phyloP scores from a whole-genome alignment of 2,888 invertebrate genomes.

The Acanthopleura granulata region DNA sequence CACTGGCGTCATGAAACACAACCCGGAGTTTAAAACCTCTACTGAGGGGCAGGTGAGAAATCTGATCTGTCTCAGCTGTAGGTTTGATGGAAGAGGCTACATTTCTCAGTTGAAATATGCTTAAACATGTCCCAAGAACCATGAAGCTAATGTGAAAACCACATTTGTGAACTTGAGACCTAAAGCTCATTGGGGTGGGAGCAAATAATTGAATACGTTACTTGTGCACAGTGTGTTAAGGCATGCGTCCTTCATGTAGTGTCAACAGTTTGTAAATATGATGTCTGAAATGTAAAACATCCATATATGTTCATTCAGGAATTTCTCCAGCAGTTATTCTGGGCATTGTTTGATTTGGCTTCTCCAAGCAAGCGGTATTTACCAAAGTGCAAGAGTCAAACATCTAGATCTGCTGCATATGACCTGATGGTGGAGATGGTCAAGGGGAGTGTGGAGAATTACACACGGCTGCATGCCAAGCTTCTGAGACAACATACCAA shows the following conservation, averaged over 20 bases:
- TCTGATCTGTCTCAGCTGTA: too few relatives aligned
- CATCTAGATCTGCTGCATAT: constrained; percentile 90
- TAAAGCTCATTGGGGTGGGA: too few relatives aligned
- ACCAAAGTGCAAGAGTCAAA: constrained; percentile 92
- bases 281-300: too few relatives aligned
- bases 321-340: constrained; percentile 78
- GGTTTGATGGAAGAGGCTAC: neutral
- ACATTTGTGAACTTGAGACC: too few relatives aligned
- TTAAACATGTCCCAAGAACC: too few relatives aligned
- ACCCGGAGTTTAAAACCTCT: constrained; percentile 86
- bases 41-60: constrained; percentile 77
- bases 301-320: constrained; percentile 39
- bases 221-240: too few relatives aligned
- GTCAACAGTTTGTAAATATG: too few relatives aligned
- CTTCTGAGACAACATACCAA: constrained; percentile 83
- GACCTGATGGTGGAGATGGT: constrained; percentile 91
- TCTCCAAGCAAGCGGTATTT: constrained; percentile 84
- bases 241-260: too few relatives aligned
- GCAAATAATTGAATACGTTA: too few relatives aligned
- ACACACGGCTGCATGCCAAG: constrained; percentile 84
- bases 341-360: constrained; percentile 90
- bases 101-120: too few relatives aligned
- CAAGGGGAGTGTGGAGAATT: constrained; percentile 87
- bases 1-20: constrained; percentile 90
- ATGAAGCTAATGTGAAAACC: too few relatives aligned